A percentile compares a stretch with the other conserved stretches of the same genome.
These are phyloP conservation scores for Peromyscus californicus DNA, from an alignment of 2,113 vertebrate genomes.

Conservation along the genomic window DNA sequence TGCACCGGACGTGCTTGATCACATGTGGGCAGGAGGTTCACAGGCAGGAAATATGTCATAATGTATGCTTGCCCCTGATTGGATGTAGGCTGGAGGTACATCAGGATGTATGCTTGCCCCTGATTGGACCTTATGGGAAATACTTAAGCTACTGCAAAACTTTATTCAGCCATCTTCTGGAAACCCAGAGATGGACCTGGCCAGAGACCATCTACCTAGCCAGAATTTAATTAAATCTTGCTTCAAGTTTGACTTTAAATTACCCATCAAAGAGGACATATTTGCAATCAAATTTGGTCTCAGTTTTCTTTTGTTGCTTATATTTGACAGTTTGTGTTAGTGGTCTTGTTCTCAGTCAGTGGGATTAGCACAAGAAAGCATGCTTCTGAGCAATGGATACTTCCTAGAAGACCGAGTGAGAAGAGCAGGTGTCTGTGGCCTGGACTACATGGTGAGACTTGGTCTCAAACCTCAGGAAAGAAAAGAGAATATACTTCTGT, in stretches of 20 bases:
- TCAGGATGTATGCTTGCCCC: neutral
- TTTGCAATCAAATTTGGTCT: neutral
- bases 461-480: neutral
- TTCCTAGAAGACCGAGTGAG: neutral
- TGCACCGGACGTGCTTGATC: neutral
- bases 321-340: neutral
- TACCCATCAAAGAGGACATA: neutral
- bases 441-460: neutral
- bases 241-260: neutral
- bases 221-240: neutral
- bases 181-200: neutral
- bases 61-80: neutral
- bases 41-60: neutral
- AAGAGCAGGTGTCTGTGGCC: neutral
- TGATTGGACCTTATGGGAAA: neutral
- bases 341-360: too few relatives aligned
- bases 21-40: neutral
- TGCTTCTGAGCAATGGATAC: too few relatives aligned
- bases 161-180: neutral
- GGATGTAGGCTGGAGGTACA: too few relatives aligned
- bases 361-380: neutral
- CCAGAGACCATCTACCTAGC: neutral
- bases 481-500: neutral
- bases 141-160: neutral
- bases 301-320: neutral